These are phyloP conservation scores for Oreochromis mossambicus DNA, from an alignment of 2,797 vertebrate species.

Conservation along the genomic window DNA sequence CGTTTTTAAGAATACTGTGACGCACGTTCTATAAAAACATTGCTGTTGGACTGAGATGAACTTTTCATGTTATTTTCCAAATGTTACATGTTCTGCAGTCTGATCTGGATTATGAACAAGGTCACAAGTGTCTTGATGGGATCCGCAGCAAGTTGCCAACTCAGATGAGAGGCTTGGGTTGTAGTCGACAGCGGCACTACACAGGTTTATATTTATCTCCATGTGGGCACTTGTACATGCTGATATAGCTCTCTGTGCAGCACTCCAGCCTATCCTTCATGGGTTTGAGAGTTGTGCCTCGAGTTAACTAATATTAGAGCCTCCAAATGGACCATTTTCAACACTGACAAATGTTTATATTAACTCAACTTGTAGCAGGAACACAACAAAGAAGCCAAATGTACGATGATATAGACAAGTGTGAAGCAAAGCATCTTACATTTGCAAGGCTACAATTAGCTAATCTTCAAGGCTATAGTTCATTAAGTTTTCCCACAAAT, in stretches of 20 bases:
- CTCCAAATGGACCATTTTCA: neutral
- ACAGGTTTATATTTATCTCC: conserved; percentile 34
- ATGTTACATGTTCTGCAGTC: neutral
- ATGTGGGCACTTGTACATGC: conserved; percentile 15
- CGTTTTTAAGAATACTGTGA: neutral
- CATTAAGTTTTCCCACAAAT: neutral
- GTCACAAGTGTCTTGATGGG: conserved; percentile 18
- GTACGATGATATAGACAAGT: neutral
- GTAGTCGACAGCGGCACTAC: neutral
- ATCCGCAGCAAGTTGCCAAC: neutral
- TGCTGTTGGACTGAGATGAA: neutral
- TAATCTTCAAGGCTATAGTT: neutral
- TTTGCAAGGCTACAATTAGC: neutral
- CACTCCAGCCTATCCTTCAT: neutral
- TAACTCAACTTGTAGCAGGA: neutral
- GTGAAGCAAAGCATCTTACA: neutral
- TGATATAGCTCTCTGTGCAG: conserved; percentile 3
- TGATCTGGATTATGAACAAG: conserved; percentile 1
- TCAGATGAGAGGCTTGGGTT: conserved; percentile 20
- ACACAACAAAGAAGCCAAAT: neutral
- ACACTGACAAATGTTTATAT: neutral
- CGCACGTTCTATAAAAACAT: neutral
- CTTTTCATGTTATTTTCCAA: neutral
- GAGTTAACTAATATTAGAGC: neutral
- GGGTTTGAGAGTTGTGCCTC: neutral